Evolutionary conservation across 2,797 vertebrate genomes (phyloP).

Genomic region (Takifugu rubripes): DNA sequence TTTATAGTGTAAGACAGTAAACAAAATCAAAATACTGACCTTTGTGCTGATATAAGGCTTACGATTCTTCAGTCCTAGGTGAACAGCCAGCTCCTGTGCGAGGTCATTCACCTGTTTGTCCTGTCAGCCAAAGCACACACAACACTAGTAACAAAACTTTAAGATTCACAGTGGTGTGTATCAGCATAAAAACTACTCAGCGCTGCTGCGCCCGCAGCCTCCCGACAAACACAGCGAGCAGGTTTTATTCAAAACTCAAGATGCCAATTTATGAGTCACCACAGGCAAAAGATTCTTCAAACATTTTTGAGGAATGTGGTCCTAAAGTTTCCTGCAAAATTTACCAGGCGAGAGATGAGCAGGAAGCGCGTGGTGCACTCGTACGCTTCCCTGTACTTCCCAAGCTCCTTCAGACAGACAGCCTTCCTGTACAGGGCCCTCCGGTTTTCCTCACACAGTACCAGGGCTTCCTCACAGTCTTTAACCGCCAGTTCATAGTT

Average conservation of each 20-base stretch:
- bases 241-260: no score
- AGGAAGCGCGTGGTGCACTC: conserved; percentile 86
- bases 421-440: conserved; percentile 88
- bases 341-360: conserved; percentile 84
- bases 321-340: no score
- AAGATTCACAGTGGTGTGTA: no score
- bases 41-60: conserved; percentile 85
- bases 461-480: conserved; percentile 82
- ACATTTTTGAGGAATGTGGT: no score
- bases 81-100: conserved; percentile 86
- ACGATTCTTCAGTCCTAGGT: conserved; percentile 82
- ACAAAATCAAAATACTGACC: conserved; percentile 59
- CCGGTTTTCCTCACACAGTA: conserved; percentile 72
- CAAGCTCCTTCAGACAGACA: conserved; percentile 84
- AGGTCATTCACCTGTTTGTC: conserved; percentile 87
- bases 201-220: no score
- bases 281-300: no score
- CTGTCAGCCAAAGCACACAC: conserved; percentile 59
- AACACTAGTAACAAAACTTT: neutral
- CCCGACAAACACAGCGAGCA: no score
- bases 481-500: conserved; percentile 79
- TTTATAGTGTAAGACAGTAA: neutral
- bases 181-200: no score
- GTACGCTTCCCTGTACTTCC: conserved; percentile 86
- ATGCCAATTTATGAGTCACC: no score